A percentile compares a stretch with the other conserved stretches of the same genome.
These are phyloP conservation scores for Microcebus murinus DNA, from an alignment of 2,113 vertebrate species.

Conservation along the genomic window DNA sequence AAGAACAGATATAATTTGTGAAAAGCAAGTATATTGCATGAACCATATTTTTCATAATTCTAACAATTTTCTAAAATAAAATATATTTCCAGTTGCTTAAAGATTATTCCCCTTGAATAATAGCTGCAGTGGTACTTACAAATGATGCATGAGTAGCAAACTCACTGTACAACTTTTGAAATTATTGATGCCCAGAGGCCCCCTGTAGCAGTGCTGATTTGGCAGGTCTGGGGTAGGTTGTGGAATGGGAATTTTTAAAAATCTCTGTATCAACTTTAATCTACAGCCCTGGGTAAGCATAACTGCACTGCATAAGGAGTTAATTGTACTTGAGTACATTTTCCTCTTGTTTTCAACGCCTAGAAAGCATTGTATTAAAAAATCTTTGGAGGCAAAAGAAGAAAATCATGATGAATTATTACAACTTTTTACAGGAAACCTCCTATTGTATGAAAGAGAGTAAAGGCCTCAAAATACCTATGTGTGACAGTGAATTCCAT, in stretches of 20 bases:
- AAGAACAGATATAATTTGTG: constrained; percentile 29
- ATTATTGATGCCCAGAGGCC: neutral
- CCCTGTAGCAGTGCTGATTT: neutral
- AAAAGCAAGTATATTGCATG: constrained; percentile 37
- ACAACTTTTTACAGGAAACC: constrained; percentile 31
- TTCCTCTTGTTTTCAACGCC: neutral
- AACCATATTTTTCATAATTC: constrained; percentile 27
- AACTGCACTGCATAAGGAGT: neutral
- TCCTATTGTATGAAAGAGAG: neutral
- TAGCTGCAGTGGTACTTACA: neutral
- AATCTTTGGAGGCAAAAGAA: neutral
- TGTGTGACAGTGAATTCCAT: neutral
- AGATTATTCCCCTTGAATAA: constrained; percentile 4
- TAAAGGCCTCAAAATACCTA: neutral
- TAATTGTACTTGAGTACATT: neutral
- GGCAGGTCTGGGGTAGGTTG: neutral
- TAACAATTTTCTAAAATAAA: constrained; percentile 50
- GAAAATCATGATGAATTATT: constrained; percentile 25
- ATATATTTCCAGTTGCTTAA: constrained; percentile 37
- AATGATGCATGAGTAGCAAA: neutral
- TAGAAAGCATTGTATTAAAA: neutral
- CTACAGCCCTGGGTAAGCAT: neutral
- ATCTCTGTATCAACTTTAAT: neutral
- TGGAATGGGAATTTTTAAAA: neutral
- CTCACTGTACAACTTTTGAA: neutral